A percentile compares a stretch with the other conserved stretches of the same genome.
Evolutionary conservation across 2,797 vertebrate species (phyloP).

Genomic region (Microhierax caerulescens): DNA sequence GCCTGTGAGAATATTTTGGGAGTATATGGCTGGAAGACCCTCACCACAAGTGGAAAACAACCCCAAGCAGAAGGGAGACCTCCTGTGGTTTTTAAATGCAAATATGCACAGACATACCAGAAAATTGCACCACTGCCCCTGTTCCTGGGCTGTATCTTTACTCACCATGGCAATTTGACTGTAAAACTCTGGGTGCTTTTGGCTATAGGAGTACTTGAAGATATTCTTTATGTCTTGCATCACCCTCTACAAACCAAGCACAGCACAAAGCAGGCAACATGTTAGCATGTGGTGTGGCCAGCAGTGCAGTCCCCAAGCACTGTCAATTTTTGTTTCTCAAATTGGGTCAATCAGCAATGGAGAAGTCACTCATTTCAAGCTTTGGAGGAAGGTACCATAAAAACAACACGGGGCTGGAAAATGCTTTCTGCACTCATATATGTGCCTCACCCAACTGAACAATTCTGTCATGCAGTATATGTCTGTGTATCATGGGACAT

Average conservation of each 20-base stretch:
- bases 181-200: rapidly evolving
- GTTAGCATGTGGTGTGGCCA: neutral
- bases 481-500: neutral
- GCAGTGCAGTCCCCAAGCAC: neutral
- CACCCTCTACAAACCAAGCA: neutral
- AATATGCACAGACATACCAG: neutral
- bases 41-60: neutral
- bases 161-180: neutral
- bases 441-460: neutral
- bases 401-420: neutral
- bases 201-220: neutral
- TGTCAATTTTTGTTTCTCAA: neutral
- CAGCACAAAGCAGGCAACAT: neutral
- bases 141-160: neutral
- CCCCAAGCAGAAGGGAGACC: neutral
- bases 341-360: neutral
- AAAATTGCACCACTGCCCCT: neutral
- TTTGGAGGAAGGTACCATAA: neutral
- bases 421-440: neutral
- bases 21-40: neutral
- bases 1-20: neutral
- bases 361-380: neutral
- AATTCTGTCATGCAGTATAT: neutral
- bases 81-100: neutral
- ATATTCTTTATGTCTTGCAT: neutral